Conservation (phyloP, 2,113 vertebrate genomes). For the Thymallus thymallus region DNA sequence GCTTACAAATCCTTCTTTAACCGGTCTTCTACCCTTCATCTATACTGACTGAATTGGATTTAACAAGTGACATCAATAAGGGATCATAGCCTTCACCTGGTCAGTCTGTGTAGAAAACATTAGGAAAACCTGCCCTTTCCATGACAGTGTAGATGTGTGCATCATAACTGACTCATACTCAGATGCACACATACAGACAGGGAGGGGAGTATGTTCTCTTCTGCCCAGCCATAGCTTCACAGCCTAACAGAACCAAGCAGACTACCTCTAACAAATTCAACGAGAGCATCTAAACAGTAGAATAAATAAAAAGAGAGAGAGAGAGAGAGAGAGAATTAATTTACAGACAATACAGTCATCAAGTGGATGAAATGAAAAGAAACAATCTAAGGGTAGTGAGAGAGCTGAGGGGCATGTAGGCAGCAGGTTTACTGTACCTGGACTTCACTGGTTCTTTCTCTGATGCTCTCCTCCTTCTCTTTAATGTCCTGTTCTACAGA, state of each 20-base stretch:
- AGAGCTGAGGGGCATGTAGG: background rate
- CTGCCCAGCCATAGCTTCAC: background rate
- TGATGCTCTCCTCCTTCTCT: slow-evolving; percentile 93
- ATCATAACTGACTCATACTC: background rate
- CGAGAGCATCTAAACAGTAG: slow-evolving; percentile 1
- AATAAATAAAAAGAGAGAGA: no score
- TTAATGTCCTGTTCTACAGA: slow-evolving; percentile 94
- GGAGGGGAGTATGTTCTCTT: no score
- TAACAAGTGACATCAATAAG: no score
- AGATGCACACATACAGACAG: background rate
- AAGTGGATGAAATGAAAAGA: background rate
- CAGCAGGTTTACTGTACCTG: slow-evolving; percentile 77
- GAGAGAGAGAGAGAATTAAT: no score
- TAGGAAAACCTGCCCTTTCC: no score
- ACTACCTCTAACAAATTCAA: background rate
- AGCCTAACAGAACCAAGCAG: background rate
- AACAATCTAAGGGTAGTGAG: background rate
- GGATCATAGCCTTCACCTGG: no score
- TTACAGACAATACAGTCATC: slow-evolving; percentile 3
- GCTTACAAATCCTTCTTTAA: no score
- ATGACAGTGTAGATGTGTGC: no score
- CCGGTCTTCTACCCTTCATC: no score
- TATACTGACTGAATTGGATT: no score
- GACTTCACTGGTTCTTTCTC: slow-evolving; percentile 86
- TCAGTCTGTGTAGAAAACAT: no score